Evolutionary conservation across 2,888 invertebrate species (phyloP).

Genomic region (Teleogryllus oceanicus): DNA sequence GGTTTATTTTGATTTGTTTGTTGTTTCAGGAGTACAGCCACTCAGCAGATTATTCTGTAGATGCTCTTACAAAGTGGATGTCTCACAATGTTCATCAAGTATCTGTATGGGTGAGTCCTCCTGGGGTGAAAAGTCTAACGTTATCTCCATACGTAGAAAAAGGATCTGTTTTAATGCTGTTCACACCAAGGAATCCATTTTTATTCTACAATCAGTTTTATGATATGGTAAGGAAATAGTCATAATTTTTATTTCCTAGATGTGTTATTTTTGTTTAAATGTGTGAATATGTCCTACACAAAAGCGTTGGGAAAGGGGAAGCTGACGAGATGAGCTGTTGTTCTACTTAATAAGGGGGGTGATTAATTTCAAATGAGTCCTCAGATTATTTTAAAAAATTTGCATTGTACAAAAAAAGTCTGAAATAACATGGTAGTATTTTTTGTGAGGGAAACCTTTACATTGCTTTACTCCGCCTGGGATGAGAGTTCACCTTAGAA

Average conservation of each 20-base stretch:
- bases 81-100: conserved; percentile 59
- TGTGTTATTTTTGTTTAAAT: too few species aligned
- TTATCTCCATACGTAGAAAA: conserved; percentile 65
- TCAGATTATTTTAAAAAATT: too few species aligned
- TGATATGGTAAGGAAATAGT: conserved; percentile 58
- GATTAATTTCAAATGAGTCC: too few species aligned
- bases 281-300: too few species aligned
- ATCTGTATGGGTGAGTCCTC: conserved; percentile 64
- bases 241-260: background rate
- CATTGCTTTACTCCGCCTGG: too few species aligned
- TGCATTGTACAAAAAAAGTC: too few species aligned
- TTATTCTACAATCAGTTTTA: conserved; percentile 63
- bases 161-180: conserved; percentile 71
- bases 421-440: too few species aligned
- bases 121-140: conserved; percentile 65
- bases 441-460: too few species aligned
- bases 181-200: conserved; percentile 74
- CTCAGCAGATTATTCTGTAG: conserved; percentile 31
- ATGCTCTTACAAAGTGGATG: conserved; percentile 54
- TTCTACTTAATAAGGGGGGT: too few species aligned
- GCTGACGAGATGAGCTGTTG: too few species aligned
- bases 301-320: too few species aligned
- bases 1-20: background rate
- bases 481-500: too few species aligned
- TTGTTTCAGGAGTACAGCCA: conserved; percentile 26